phyloP scores from a whole-genome alignment of 2,797 vertebrate genomes.

The Gallinago nigripennis region DNA sequence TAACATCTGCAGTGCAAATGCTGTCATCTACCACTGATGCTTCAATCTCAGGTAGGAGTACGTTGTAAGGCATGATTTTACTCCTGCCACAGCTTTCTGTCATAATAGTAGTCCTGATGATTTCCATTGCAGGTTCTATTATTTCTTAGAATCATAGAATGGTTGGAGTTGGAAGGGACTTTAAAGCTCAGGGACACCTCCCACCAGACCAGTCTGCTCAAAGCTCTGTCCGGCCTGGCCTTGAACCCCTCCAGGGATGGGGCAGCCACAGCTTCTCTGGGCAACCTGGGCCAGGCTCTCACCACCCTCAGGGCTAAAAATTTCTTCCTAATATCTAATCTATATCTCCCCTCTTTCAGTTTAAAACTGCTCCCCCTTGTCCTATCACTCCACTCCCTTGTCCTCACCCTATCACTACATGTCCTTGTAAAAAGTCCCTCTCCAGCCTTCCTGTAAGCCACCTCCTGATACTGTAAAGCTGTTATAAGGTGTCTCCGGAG shows the following conservation, averaged over 20 bases:
- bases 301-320: not conserved
- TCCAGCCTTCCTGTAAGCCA: too few species aligned
- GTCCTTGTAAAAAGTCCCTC: too few species aligned
- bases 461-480: too few species aligned
- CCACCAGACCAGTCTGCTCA: too few species aligned
- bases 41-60: not conserved
- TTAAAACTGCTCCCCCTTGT: not conserved
- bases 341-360: not conserved
- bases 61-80: accelerated
- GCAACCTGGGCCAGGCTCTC: not conserved
- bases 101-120: not conserved
- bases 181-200: not conserved
- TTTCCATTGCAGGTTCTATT: not conserved
- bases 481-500: too few species aligned
- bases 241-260: not conserved
- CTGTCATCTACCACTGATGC: not conserved
- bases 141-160: not conserved
- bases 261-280: not conserved
- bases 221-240: not conserved
- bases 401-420: too few species aligned
- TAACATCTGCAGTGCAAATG: not conserved
- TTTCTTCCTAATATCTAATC: not conserved
- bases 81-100: accelerated
- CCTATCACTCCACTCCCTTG: too few species aligned
- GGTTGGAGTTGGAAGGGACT: not conserved